Percentiles rank a stretch among this genome's conserved stretches.
These are phyloP conservation scores for Ctenopoma multispine DNA, from an alignment of 2,797 vertebrate genomes.

Conservation along the genomic window DNA sequence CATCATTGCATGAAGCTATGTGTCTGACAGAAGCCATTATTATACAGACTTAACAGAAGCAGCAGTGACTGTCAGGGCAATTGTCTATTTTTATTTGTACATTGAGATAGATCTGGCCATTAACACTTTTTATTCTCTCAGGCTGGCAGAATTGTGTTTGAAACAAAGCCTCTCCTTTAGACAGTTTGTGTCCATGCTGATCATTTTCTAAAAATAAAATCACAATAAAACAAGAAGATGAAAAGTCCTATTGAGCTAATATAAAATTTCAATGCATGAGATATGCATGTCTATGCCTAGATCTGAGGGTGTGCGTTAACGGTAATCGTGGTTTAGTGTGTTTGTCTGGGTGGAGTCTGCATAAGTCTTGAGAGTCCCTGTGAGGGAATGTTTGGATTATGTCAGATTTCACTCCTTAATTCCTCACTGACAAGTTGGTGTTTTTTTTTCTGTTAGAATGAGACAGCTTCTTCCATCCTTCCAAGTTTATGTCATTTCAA, in stretches of 20 bases:
- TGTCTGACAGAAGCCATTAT: conserved; percentile 31
- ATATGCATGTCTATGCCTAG: not conserved
- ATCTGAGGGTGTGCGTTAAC: conserved; percentile 21
- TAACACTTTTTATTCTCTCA: not conserved
- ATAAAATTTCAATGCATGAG: not conserved
- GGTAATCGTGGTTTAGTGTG: conserved; percentile 22
- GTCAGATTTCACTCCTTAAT: conserved; percentile 59
- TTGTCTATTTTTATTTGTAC: not conserved
- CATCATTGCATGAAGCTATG: conserved; percentile 39
- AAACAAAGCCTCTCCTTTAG: not conserved
- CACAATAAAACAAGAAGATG: conserved; percentile 1
- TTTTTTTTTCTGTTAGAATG: conserved; percentile 32
- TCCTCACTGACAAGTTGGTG: conserved; percentile 25
- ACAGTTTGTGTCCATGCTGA: no score
- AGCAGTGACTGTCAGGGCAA: no score
- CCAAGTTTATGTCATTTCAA: conserved; percentile 65
- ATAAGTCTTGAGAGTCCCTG: conserved; percentile 33
- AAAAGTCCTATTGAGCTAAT: not conserved
- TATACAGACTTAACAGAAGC: conserved; percentile 8
- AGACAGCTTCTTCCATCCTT: conserved; percentile 43
- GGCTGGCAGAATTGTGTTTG: not conserved
- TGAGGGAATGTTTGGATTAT: conserved; percentile 46
- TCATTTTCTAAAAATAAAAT: not conserved
- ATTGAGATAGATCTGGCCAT: not conserved
- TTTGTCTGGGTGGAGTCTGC: conserved; percentile 48